A percentile compares a stretch with the other conserved stretches of the same genome.
phyloP scores from a whole-genome alignment of 30 jellyfish, hydroid and myxozoan genomes.

The Turritopsis rubra region DNA sequence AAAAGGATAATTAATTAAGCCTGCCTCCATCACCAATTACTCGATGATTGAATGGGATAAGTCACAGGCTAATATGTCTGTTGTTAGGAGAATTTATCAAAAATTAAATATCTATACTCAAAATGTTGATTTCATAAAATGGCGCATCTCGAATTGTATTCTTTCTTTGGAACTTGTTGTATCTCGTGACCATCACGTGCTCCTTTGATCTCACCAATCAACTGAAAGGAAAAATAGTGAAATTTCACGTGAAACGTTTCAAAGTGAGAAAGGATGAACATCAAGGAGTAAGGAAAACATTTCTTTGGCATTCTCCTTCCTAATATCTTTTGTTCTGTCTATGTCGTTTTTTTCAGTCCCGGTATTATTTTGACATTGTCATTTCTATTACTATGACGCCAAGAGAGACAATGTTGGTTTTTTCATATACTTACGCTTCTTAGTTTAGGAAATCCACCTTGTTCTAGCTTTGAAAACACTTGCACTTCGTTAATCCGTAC shows the following conservation, averaged over 20 bases:
- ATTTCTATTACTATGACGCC: no score
- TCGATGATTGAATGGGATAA: no score
- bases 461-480: constrained; percentile 6
- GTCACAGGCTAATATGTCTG: background rate
- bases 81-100: background rate
- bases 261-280: no score
- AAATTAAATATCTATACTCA: background rate
- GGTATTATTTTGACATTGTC: no score
- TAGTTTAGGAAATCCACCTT: constrained; percentile 18
- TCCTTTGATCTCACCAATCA: background rate
- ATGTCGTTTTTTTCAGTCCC: no score
- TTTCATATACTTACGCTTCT: background rate
- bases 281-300: no score
- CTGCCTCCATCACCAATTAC: no score
- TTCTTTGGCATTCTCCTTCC: no score
- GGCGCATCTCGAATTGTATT: background rate
- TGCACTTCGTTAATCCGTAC: background rate
- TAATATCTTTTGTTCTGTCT: no score
- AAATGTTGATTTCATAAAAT: background rate
- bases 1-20: no score
- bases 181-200: constrained; percentile 4
- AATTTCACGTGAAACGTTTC: no score
- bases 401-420: background rate
- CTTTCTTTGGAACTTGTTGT: constrained; percentile 6
- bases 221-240: constrained; percentile 6